These are phyloP conservation scores for Drosophila hamatofila DNA, from an alignment of 2,888 invertebrate genomes.

Conservation along the genomic window DNA sequence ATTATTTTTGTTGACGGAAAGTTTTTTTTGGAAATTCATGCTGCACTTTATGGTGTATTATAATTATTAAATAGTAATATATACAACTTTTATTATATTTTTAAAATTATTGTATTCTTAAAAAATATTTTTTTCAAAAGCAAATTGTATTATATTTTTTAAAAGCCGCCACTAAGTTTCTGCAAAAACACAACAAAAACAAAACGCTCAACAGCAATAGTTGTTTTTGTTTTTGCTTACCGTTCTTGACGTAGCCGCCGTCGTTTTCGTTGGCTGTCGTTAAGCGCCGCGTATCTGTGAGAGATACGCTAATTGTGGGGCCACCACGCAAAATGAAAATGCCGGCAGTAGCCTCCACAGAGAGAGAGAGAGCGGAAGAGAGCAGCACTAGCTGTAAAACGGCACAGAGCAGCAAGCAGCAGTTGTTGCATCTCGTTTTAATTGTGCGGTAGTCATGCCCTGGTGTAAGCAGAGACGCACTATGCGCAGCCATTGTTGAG, in stretches of 20 bases:
- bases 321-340: constrained; percentile 66
- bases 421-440: constrained; percentile 54
- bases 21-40: background rate
- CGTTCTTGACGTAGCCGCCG: constrained; percentile 47
- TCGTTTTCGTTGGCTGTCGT: constrained; percentile 44
- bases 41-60: background rate
- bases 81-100: background rate
- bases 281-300: constrained; percentile 54
- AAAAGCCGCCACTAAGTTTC: constrained; percentile 62
- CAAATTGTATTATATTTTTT: constrained; percentile 1
- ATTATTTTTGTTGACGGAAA: constrained; percentile 13
- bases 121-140: background rate
- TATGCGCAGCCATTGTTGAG: constrained; percentile 37
- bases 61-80: background rate
- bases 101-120: background rate
- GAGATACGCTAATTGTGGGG: constrained; percentile 63
- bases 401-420: background rate
- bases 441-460: constrained; percentile 17
- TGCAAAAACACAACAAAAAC: constrained; percentile 47
- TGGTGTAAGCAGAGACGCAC: constrained; percentile 52
- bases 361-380: constrained; percentile 38
- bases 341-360: constrained; percentile 64
- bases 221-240: constrained; percentile 45
- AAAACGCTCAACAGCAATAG: constrained; percentile 22
- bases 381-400: constrained; percentile 30